These are phyloP conservation scores for Erinaceus europaeus DNA, from an alignment of 2,113 vertebrate species.

Conservation along the genomic window DNA sequence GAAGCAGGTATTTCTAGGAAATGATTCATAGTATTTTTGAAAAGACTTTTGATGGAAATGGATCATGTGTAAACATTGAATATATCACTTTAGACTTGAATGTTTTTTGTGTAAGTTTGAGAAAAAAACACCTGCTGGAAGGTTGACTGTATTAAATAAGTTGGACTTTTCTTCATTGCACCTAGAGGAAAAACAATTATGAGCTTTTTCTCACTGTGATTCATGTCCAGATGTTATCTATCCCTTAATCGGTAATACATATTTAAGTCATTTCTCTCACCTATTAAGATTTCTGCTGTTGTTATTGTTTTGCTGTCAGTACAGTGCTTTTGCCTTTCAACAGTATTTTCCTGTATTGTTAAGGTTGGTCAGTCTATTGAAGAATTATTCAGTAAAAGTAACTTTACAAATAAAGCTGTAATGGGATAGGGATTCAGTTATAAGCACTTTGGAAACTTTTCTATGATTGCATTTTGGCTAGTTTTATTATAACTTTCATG, in stretches of 20 bases:
- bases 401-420: slow-evolving; percentile 1
- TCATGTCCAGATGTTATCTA: not conserved
- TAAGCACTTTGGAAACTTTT: not conserved
- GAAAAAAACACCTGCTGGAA: not conserved
- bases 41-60: not conserved
- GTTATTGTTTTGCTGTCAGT: not conserved
- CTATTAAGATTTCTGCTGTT: not conserved
- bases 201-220: not conserved
- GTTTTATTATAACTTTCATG: not conserved
- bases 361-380: slow-evolving; percentile 6
- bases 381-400: slow-evolving; percentile 41
- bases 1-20: not conserved
- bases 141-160: not conserved
- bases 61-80: not conserved
- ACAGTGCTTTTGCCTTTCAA: not conserved
- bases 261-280: not conserved
- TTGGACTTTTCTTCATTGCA: not conserved
- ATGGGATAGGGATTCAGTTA: not conserved
- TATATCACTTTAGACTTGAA: not conserved
- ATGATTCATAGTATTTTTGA: not conserved
- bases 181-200: not conserved
- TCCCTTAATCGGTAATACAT: not conserved
- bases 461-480: not conserved
- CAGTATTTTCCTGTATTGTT: not conserved
- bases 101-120: slow-evolving; percentile 5